These are phyloP conservation scores for Mercenaria mercenaria DNA, from an alignment of 1,140 invertebrate species.

Conservation along the genomic window DNA sequence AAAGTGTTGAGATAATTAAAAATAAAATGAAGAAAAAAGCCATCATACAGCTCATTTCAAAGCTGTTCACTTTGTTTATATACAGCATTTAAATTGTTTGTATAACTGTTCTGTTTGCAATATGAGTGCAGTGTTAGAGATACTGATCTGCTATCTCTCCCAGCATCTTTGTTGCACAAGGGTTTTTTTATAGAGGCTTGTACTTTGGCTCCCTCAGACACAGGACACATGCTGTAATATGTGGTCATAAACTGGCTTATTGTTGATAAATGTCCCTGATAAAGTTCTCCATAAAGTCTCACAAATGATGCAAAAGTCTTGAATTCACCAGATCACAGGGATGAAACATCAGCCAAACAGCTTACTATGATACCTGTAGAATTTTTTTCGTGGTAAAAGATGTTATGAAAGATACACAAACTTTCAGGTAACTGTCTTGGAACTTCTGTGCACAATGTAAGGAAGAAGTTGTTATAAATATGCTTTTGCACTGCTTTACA, in stretches of 20 bases:
- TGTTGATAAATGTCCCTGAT: constrained; percentile 1
- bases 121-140: not conserved
- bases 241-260: not conserved
- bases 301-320: not conserved
- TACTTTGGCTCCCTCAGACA: not conserved
- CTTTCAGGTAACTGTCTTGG: not conserved
- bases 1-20: no score
- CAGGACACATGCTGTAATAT: not conserved
- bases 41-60: no score
- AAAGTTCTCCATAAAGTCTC: not conserved
- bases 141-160: not conserved
- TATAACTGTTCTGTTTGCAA: not conserved
- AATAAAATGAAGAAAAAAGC: no score
- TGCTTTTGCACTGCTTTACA: no score
- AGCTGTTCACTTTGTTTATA: no score
- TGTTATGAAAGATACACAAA: not conserved
- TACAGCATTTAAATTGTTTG: not conserved
- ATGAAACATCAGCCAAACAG: not conserved
- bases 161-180: not conserved
- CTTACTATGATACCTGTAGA: not conserved
- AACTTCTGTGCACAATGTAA: no score
- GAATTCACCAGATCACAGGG: not conserved
- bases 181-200: not conserved
- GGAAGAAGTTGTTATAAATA: no score
- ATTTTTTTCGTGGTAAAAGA: not conserved